A percentile compares a stretch with the other conserved stretches of the same genome.
Conservation (phyloP, 2,888 invertebrate genomes). For the Lasiommata megera region DNA sequence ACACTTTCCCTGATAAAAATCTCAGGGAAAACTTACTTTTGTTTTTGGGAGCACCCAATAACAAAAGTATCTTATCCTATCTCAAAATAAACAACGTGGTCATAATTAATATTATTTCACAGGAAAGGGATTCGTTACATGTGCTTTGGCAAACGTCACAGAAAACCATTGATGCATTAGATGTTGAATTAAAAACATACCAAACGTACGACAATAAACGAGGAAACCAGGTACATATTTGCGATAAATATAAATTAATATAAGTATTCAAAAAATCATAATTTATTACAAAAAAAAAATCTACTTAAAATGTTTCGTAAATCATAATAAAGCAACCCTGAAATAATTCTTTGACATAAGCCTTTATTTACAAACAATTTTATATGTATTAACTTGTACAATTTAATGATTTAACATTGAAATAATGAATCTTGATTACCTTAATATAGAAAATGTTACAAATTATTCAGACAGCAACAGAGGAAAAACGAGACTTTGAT, state of each 20-base stretch:
- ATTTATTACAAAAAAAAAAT: not conserved
- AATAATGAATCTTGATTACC: too few species aligned
- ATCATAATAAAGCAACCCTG: too few species aligned
- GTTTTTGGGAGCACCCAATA: too few species aligned
- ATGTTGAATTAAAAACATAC: slow-evolving; percentile 83
- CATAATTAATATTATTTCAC: slow-evolving; percentile 33
- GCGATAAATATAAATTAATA: not conserved
- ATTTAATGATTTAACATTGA: too few species aligned
- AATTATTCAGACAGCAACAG: slow-evolving; percentile 60
- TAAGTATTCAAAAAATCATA: not conserved
- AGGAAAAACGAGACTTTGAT: slow-evolving; percentile 78
- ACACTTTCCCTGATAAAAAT: too few species aligned
- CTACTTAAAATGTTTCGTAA: too few species aligned
- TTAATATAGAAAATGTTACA: not conserved
- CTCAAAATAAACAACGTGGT: too few species aligned
- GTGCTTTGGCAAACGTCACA: slow-evolving; percentile 85
- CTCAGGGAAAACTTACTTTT: too few species aligned
- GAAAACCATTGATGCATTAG: slow-evolving; percentile 84
- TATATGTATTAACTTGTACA: too few species aligned
- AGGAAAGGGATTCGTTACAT: slow-evolving; percentile 85
- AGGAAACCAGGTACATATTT: slow-evolving; percentile 47
- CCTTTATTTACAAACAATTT: too few species aligned
- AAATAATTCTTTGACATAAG: too few species aligned
- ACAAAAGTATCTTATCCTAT: too few species aligned
- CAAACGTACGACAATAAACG: slow-evolving; percentile 58